Evolutionary conservation across 1,140 invertebrate species (phyloP), one percentile per base, ranked within the genome.

Genomic region (Drosophila pachea): DNA sequence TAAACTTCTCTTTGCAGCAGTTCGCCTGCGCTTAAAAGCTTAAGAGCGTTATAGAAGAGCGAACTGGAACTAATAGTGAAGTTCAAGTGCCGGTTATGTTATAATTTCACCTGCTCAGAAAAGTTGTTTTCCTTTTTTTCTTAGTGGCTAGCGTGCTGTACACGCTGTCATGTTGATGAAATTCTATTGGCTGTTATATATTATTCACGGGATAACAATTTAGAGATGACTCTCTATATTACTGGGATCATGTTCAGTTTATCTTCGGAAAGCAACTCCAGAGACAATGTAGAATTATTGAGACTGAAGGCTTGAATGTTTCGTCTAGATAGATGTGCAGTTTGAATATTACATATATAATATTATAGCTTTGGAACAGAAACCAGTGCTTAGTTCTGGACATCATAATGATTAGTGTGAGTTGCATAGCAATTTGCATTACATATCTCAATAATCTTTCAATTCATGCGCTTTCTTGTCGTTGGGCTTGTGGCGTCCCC

Each of bases 351-450:
- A 22, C 22, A 22, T 22, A 22, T 22, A 22, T 22, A 22, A 22
- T 22, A 22, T 22, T 22, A 22, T 22, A 22, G n/a, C n/a, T n/a
- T n/a, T n/a, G n/a, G 33, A 35, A 35, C 33, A 35, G 33, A 35
- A 22, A 1, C 22, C 22, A 22, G 22, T 22, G 22, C 1, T 22
- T 22, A 22, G 40, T 50, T 14, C 16, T n/a, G n/a, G n/a, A 47
- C 43, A 58, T 38, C 68, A 77, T 81, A 86, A 86, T 86, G 81
- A 86, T 81, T 79, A 79, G 70, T 86, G 82, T 86, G 82, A 81
- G 79, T 69, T 77, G 82, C 76, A 86, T 86, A 86, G 81, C 78
- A 86, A 75, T 43, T 47, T 48, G 38, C n/a, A 48, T 54, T 60
- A 61, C 45, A 68, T 73, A 78, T 75, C 62, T 75, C 76, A 73